A percentile compares a stretch with the other conserved stretches of the same genome.
phyloP scores from a whole-genome alignment of 2,113 vertebrate species.

The Saimiri boliviensis region DNA sequence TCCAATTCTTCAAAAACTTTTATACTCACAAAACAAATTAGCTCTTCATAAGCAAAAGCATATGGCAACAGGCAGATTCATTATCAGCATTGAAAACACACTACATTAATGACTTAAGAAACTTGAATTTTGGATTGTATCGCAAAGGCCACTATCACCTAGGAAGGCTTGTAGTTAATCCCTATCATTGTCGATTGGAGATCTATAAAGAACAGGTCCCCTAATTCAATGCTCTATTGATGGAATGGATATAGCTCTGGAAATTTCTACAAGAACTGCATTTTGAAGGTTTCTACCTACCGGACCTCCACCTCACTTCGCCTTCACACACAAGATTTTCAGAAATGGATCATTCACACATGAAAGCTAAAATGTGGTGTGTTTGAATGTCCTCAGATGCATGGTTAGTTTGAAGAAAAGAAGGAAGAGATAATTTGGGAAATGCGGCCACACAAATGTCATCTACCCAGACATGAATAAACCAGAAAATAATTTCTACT shows the following conservation, averaged over 20 bases:
- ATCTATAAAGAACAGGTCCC: accelerated
- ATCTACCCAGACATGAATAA: background rate
- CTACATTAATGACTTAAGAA: background rate
- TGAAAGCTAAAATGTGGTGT: background rate
- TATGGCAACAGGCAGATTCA: background rate
- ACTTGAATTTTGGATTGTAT: background rate
- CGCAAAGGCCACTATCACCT: background rate
- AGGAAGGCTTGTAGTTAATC: background rate
- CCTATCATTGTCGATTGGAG: background rate
- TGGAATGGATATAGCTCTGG: accelerated
- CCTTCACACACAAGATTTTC: background rate
- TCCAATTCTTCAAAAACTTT: background rate
- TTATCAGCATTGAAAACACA: background rate
- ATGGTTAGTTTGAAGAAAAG: background rate
- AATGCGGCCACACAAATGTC: background rate
- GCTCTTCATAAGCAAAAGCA: background rate
- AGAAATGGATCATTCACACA: background rate
- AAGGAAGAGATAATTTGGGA: background rate
- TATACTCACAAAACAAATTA: background rate
- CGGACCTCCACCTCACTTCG: background rate
- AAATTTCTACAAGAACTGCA: background rate
- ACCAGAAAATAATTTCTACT: background rate
- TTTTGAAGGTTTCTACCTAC: background rate
- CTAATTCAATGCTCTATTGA: background rate
- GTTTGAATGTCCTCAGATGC: background rate